These are phyloP conservation scores for Aldabrachelys gigantea DNA, from an alignment of 2,113 vertebrate genomes.

Conservation along the genomic window DNA sequence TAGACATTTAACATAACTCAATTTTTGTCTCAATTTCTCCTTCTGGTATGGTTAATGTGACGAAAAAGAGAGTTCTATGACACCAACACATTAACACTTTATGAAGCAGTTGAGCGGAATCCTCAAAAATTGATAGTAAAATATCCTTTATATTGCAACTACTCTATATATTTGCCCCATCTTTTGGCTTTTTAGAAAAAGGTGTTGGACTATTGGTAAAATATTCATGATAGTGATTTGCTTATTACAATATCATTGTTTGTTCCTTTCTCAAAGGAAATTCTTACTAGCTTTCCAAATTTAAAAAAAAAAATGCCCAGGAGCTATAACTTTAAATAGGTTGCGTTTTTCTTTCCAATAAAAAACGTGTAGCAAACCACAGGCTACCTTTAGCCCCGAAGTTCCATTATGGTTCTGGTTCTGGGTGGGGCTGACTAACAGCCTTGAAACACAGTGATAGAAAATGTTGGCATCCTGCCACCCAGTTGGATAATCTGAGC, in stretches of 20 bases:
- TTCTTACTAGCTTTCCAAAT: background rate
- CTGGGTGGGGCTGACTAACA: conserved; percentile 28
- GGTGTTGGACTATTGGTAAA: background rate
- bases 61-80: background rate
- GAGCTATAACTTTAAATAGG: conserved; percentile 43
- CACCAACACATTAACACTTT: background rate
- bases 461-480: conserved; percentile 56
- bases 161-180: background rate
- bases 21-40: background rate
- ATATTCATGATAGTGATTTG: background rate
- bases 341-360: conserved; percentile 28
- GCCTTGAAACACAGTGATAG: conserved; percentile 20
- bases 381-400: background rate
- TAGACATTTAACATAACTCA: rapidly evolving
- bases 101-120: background rate
- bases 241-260: background rate
- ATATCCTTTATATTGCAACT: background rate
- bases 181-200: background rate
- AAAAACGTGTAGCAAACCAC: background rate
- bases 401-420: conserved; percentile 22
- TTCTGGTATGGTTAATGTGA: background rate
- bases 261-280: background rate
- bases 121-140: background rate
- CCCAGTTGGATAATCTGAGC: conserved; percentile 69
- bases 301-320: background rate